Evolutionary conservation across 2,888 invertebrate genomes (phyloP).

Genomic region (Parnassius orleans): DNA sequence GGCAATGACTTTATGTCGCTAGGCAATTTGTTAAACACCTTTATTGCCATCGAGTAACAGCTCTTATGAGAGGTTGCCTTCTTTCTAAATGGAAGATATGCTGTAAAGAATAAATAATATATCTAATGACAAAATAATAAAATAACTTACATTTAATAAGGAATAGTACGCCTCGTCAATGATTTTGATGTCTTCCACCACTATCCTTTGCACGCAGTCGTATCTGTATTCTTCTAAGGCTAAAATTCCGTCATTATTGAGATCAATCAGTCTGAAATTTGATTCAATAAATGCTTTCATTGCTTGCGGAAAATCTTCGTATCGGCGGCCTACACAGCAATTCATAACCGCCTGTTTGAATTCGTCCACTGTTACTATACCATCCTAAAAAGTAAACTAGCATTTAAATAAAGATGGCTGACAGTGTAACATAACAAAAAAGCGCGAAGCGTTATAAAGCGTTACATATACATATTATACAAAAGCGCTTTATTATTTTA

Average conservation of each 20-base stretch:
- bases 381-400: slow-evolving; percentile 82
- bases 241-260: slow-evolving; percentile 89
- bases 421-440: slow-evolving; percentile 30
- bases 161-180: slow-evolving; percentile 90
- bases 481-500: slow-evolving; percentile 13
- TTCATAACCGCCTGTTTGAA: slow-evolving; percentile 90
- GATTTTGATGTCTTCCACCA: slow-evolving; percentile 86
- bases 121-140: not conserved
- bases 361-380: slow-evolving; percentile 89
- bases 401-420: slow-evolving; percentile 30
- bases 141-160: slow-evolving; percentile 86
- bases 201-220: slow-evolving; percentile 90
- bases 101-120: not conserved
- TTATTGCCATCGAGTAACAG: too few relatives aligned
- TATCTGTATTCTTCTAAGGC: slow-evolving; percentile 90
- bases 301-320: slow-evolving; percentile 90
- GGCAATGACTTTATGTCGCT: too few relatives aligned
- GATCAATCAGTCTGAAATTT: slow-evolving; percentile 90
- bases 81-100: too few relatives aligned
- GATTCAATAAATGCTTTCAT: slow-evolving; percentile 93
- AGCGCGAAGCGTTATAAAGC: slow-evolving; percentile 49
- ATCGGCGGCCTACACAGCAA: slow-evolving; percentile 88
- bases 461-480: slow-evolving; percentile 26
- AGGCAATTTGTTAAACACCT: too few relatives aligned
- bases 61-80: too few relatives aligned